Evolutionary conservation across 2,797 vertebrate genomes (phyloP), one percentile per base, ranked within the genome.

Genomic region (Chloroceryle amazona): DNA sequence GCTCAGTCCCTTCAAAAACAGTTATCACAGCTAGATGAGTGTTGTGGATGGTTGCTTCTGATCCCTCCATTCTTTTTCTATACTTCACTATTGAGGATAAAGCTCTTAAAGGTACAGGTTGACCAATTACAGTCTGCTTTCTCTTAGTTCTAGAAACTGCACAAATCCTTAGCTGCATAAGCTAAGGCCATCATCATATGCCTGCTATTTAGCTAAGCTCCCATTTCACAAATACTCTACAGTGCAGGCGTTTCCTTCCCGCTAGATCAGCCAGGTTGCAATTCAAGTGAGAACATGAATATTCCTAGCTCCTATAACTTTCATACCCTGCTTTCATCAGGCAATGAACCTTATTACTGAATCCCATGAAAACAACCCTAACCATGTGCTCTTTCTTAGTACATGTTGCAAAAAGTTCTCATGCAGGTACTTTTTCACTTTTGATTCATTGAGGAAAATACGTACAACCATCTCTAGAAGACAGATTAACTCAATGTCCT

Each of bases 31-130:
- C 20, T 18, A 29, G 29, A 16, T 4, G 5, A 23, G 41, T 0
- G 4, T 14, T 47, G 57, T 18, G 61, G 13, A 4, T n/a, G 51
- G 33, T 4, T 35, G 55, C 19, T 44, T 33, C 65, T 65, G 39
- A 17, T 37, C 46, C 39, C 80, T 42, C 51, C 3, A 6, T 33
- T 79, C 33, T 42, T 51, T n/a, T 75, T 73, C 55, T 60, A n/a
- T 1, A 28, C 5, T 21, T 28, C 42, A 1, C 16, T 28, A 23
- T 0, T 4, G 18, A 44, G 21, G 17, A 7, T 65, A 47, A 65
- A 76, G 21, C 7, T 41, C 51, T 87, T 33, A 14, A 52, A 61
- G 23, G 12, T 23, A 2, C 21, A 46, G 33, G 8, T 2, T 63
- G 39, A 52, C 20, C 29, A 15, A 2, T 22, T 28, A 21, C 9